Base-by-base conservation (phyloP, 2,888 invertebrate genomes). In the Archaeoteleia sp. region DNA sequence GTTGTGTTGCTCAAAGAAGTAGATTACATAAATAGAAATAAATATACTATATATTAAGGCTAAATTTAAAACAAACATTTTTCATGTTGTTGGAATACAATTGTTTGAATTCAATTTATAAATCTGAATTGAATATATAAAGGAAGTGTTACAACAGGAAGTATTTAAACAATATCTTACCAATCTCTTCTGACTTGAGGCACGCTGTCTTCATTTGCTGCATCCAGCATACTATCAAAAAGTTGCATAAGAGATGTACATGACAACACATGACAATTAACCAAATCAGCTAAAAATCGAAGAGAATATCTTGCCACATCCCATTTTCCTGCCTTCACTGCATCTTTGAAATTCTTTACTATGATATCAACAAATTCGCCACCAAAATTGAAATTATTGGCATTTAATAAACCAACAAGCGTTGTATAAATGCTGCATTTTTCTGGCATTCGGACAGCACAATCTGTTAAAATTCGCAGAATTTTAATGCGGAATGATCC, bases 391-490 rank as follows among this genome's bases (percentile, higher is more conserved):
- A 96, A 98, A 83, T 98, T 98, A 85, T 97, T 97, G 0, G 97
- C 97, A 87, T 99, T 99, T n/a, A 99, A 87, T 27, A 99, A 88
- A 8, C 99, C 99, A 43, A 98, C 97, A 10, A 99, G 87, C 0
- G 98, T 98, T 0, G 98, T 95, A 81, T 99, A 99, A 42, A 99
- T 96, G 0, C 98, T 96, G 80, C 97, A 95, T 87, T 98, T 98
- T 82, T 98, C 98, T 0, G 99, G 98, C 93, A 96, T 94, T 74
- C 93, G 93, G 46, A 95, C 93, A 8, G 97, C 97, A 87, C 98
- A 98, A 79, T 97, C 96, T 1, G 95, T 94, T 1, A 98, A 88
- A 67, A 97, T 96, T 66, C 95, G 91, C 39, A 98, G 87, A 70
- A 98, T 97, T 85, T 97, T 97, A 1, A 92, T 89, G 37, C 97